Base-by-base conservation (phyloP, 1,140 invertebrate species). In the Lasioglossum baleicum region DNA sequence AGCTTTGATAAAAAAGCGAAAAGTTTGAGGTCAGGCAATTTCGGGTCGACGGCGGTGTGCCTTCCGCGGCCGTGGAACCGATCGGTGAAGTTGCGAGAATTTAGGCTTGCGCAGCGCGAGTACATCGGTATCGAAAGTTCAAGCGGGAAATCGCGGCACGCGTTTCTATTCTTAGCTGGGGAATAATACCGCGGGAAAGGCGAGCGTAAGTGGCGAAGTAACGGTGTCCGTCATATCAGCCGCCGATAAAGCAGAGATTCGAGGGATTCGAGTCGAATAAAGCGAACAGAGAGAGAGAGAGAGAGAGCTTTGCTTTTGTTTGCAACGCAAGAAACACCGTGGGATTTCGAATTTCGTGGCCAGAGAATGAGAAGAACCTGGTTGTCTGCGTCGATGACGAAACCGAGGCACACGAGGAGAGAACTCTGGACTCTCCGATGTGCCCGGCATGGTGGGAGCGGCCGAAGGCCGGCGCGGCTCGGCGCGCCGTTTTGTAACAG, bases 171-270 rank as follows among this genome's bases (percentile, higher is more conserved):
- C 69, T 81, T 78, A 71, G 67, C 17, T 22, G 26, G 4, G 17
- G 42, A 67, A 53, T 69, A 61, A 58, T 53, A 72, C 65, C 75
- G n/a, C 44, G 75, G 31, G 51, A 68, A 64, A 74, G 66, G 31
- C 20, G 17, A 13, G 40, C 40, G 44, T 69, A 68, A 51, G 53
- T 51, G 35, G 20, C 44, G 10, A 56, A 35, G 42, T 11, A 66
- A 44, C 22, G 10, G n/a, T 31, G 11, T 11, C 7, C 7, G 35
- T 51, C 26, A 66, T 84, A 88, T 88, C 87, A 71, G 72, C 81
- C 56, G 86, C 72, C 80, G 89, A 89, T 90, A 90, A 90, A 83
- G 77, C 84, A 87, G 84, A 82, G 79, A 82, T 63, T 69, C 48
- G 60, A 35, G n/a, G 60, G 40, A 20, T 17, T 35, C 53, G 17